These are phyloP conservation scores for Cacoxenus indagator DNA, from an alignment of 2,888 invertebrate genomes.

Conservation along the genomic window DNA sequence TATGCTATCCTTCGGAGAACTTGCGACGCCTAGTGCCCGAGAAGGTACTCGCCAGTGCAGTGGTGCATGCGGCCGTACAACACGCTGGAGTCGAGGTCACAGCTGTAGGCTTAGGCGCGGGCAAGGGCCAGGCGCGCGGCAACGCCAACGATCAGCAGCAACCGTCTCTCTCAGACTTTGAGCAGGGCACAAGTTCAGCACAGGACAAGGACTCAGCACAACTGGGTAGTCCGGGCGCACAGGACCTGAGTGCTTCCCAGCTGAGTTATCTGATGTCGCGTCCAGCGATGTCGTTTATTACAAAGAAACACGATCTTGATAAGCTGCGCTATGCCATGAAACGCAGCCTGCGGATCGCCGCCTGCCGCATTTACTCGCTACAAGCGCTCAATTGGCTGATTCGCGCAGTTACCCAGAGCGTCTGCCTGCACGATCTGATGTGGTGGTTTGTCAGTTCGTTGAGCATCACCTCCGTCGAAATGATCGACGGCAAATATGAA, in stretches of 20 bases:
- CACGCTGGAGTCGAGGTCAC: constrained; percentile 41
- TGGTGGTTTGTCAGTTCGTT: constrained; percentile 97
- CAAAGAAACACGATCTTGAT: constrained; percentile 88
- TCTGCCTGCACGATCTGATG: constrained; percentile 92
- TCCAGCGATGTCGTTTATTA: constrained; percentile 89
- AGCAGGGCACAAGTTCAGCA: constrained; percentile 17
- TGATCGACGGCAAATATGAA: constrained; percentile 56
- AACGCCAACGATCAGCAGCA: constrained; percentile 32
- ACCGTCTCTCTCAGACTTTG: constrained; percentile 14
- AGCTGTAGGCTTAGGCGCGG: neutral
- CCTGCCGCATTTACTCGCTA: constrained; percentile 88
- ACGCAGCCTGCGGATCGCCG: constrained; percentile 84
- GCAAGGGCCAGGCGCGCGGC: constrained; percentile 28
- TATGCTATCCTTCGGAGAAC: constrained; percentile 91
- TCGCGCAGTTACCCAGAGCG: constrained; percentile 90
- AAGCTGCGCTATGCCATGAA: constrained; percentile 88
- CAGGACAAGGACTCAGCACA: constrained; percentile 21
- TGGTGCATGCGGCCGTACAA: constrained; percentile 61
- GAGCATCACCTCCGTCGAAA: constrained; percentile 74
- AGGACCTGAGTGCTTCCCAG: constrained; percentile 51
- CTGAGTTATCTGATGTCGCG: constrained; percentile 70
- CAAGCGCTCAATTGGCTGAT: constrained; percentile 97
- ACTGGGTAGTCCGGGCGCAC: constrained; percentile 39
- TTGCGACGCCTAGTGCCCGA: constrained; percentile 84
- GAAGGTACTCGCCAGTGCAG: constrained; percentile 71